Base-by-base conservation (phyloP, 2,797 vertebrate genomes). In the Myotis pilosus region DNA sequence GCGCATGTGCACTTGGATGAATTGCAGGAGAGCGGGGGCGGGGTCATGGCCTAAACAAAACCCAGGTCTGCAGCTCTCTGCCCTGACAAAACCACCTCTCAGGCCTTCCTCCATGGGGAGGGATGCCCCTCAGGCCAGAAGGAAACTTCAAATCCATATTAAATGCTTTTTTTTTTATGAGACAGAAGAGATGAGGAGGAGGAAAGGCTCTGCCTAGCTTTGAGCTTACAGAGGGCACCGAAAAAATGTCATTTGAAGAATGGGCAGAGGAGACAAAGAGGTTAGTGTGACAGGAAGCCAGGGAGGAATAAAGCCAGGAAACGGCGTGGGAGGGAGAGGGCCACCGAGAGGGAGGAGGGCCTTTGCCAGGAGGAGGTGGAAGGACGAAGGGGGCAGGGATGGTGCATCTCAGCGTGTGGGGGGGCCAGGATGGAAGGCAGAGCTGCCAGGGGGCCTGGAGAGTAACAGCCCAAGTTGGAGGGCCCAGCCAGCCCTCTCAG, bases 211-310 rank as follows among this genome's bases (percentile, higher is more conserved):
- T 41, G 82, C 72, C 22, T 28, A 94, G 80, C 68, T 87, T 55
- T 33, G 60, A 53, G 36, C 81, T 95, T 76, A 41, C 25, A 74
- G 66, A 91, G 38, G 68, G 13, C 74, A 41, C 0, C 7, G 23
- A 80, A 81, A 64, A 87, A 66, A 55, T 72, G 83, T 57, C 85
- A 47, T 47, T 44, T 81, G 76, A 87, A 72, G 87, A 85, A 49
- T 25, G n/a, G 41, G 69, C 20, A 91, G 44, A 68, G 53, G 51
- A 94, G 78, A 96, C 92, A 96, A 90, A 89, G 88, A 55, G 33
- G 83, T 85, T 75, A 84, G 80, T 93, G 78, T 94, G 79, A 84
- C 79, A 94, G 89, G 33, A 91, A 81, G 38, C 79, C 53, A 53
- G 51, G 22, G 62, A 93, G 74, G 64, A 79, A 36, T 55, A 82